Percentiles rank a stretch among this genome's conserved stretches.
phyloP scores from a whole-genome alignment of 2,797 vertebrate species.

The Sparidentex hasta region DNA sequence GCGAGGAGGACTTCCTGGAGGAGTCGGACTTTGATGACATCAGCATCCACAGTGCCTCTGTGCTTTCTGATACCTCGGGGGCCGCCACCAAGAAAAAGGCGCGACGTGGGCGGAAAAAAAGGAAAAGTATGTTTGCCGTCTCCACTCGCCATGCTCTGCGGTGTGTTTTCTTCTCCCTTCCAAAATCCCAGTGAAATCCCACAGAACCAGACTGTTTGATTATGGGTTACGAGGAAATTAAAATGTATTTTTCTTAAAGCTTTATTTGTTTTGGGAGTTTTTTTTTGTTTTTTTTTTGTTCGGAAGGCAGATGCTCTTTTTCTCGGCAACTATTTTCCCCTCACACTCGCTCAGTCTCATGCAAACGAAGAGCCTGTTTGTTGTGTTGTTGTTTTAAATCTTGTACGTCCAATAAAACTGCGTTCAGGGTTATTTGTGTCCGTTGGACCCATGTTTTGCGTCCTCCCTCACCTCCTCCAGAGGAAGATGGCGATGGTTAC shows the following conservation, averaged over 20 bases:
- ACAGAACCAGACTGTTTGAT: conserved; percentile 59
- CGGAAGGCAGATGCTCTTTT: conserved; percentile 17
- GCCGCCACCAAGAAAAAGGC: conserved; percentile 92
- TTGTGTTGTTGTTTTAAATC: neutral
- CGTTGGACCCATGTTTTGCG: neutral
- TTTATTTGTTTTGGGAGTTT: conserved; percentile 50
- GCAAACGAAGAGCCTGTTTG: neutral
- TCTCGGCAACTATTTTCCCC: conserved; percentile 11
- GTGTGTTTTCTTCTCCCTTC: conserved; percentile 17
- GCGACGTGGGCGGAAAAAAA: conserved; percentile 93
- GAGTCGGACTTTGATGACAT: conserved; percentile 97
- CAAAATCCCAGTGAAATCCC: conserved; percentile 52
- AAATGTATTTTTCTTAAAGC: conserved; percentile 16
- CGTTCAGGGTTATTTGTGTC: neutral
- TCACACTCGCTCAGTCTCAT: neutral
- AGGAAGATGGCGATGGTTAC: conserved; percentile 95
- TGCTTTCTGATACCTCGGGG: conserved; percentile 92
- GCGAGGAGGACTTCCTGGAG: conserved; percentile 96
- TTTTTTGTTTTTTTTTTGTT: too few species aligned
- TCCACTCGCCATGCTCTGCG: conserved; percentile 27
- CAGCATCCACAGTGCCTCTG: conserved; percentile 96
- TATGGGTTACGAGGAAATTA: conserved; percentile 40
- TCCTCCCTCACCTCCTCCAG: conserved; percentile 73
- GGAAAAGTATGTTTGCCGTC: conserved; percentile 88
- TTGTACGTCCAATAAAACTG: neutral